Evolutionary conservation across 92 coral and sea anemone species (phyloP).

Genomic region (Nematostella vectensis): DNA sequence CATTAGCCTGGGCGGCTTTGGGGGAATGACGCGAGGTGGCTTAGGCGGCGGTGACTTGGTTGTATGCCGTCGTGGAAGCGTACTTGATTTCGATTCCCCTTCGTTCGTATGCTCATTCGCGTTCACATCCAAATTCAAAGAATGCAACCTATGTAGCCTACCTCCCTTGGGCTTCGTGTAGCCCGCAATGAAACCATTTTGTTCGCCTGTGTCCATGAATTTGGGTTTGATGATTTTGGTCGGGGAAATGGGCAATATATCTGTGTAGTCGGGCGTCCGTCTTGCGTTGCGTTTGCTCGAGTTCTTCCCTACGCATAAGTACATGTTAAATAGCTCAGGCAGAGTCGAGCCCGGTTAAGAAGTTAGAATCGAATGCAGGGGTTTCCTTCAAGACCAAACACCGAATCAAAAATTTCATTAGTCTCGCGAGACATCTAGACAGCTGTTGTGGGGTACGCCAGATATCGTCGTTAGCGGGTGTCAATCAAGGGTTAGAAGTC

Average conservation of each 20-base stretch:
- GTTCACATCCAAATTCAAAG: constrained; percentile 52
- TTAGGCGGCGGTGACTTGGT: constrained; percentile 74
- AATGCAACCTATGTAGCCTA: constrained; percentile 19
- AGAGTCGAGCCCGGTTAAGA: no score
- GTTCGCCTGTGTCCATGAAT: neutral
- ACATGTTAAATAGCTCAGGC: no score
- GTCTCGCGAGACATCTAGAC: neutral
- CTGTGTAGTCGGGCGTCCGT: constrained; percentile 75
- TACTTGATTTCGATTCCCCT: constrained; percentile 53
- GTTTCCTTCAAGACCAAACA: constrained; percentile 7
- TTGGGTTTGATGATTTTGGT: constrained; percentile 33
- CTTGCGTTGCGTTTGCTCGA: constrained; percentile 40
- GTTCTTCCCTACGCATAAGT: constrained; percentile 50
- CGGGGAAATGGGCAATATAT: constrained; percentile 78
- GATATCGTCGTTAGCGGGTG: no score
- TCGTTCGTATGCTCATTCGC: constrained; percentile 27
- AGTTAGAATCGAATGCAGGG: neutral
- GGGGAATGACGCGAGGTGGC: constrained; percentile 81
- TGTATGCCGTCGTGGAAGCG: constrained; percentile 60
- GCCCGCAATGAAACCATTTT: constrained; percentile 12
- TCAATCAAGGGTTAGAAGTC: no score
- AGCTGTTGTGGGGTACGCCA: constrained; percentile 2
- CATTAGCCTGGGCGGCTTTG: constrained; percentile 96
- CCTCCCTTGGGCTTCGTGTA: neutral
- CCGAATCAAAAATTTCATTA: neutral